Conservation (phyloP, 2,888 invertebrate genomes). For the Erebia palarica region DNA sequence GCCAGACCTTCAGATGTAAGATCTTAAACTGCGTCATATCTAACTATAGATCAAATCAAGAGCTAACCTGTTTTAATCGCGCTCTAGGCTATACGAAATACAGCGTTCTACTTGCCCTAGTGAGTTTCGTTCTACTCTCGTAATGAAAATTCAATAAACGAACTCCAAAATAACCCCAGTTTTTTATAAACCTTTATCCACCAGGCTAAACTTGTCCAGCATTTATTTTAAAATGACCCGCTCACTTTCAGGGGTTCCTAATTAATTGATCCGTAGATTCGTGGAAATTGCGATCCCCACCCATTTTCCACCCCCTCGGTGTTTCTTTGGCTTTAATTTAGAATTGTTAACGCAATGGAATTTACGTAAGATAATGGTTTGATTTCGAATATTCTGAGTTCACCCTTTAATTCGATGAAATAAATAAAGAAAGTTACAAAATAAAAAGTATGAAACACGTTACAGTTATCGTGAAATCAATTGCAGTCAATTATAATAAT, state of each 20-base stretch:
- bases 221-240: slow-evolving; percentile 60
- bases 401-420: slow-evolving; percentile 60
- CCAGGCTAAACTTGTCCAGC: slow-evolving; percentile 34
- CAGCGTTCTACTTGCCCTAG: no score
- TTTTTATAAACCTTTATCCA: neutral
- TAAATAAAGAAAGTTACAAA: neutral
- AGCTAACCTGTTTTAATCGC: no score
- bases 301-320: slow-evolving; percentile 50
- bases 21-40: no score
- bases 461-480: neutral
- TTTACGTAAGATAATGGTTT: slow-evolving; percentile 81
- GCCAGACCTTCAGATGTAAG: no score
- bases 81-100: no score
- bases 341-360: slow-evolving; percentile 80
- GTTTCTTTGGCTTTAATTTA: slow-evolving; percentile 80
- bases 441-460: no score
- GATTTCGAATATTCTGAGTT: slow-evolving; percentile 71
- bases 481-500: neutral
- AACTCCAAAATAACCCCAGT: neutral
- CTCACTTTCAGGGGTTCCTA: slow-evolving; percentile 72
- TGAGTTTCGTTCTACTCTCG: no score
- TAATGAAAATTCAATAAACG: neutral
- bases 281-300: slow-evolving; percentile 64
- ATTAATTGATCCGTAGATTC: slow-evolving; percentile 80
- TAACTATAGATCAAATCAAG: no score